Base-by-base conservation (phyloP, 2,888 invertebrate species). In the Cryptus armator region DNA sequence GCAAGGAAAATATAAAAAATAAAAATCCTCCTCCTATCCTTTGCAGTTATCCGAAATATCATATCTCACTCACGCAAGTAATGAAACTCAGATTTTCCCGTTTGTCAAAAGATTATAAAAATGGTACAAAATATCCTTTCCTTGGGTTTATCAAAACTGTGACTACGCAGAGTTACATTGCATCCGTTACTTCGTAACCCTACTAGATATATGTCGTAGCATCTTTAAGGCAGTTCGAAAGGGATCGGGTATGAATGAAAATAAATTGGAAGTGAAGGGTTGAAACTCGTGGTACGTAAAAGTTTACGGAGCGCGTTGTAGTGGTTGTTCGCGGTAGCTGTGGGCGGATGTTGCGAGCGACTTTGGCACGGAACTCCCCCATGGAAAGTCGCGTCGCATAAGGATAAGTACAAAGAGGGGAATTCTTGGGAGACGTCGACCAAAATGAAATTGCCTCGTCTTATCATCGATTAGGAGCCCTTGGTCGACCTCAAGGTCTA, bases 381-480 rank as follows among this genome's bases (percentile, higher is more conserved):
- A 16, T 46, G 59, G 43, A 48, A 67, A 66, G 12, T 70, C n/a
- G 24, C 53, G 46, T 81, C 77, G 19, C 56, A 46, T 48, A 14
- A n/a, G 72, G 16, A 77, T 75, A 72, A 81, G 76, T 77, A 44
- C 43, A 48, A 37, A 75, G 64, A 68, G 44, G 64, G 53, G 48
- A 16, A 24, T 53, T 64, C 72, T 70, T 44, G 32, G 19, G 62
- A 48, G 44, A 67, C 43, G 72, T 72, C 71, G 77, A 51, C 68
- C 46, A 32, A 64, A 70, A 84, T 81, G 72, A 84, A 70, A 81
- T 81, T 84, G 74, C 78, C 64, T 74, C 59, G 29, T 84, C 78
- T 84, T 84, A 84, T 84, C 84, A 44, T 24, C 68, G 72, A 84
- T 78, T 59, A 53, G 62, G 68, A 72, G 72, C 37, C 72, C 46